Evolutionary conservation across 92 coral and sea anemone genomes (phyloP), one percentile per base, ranked within the genome.

Genomic region (Bergia sp.): DNA sequence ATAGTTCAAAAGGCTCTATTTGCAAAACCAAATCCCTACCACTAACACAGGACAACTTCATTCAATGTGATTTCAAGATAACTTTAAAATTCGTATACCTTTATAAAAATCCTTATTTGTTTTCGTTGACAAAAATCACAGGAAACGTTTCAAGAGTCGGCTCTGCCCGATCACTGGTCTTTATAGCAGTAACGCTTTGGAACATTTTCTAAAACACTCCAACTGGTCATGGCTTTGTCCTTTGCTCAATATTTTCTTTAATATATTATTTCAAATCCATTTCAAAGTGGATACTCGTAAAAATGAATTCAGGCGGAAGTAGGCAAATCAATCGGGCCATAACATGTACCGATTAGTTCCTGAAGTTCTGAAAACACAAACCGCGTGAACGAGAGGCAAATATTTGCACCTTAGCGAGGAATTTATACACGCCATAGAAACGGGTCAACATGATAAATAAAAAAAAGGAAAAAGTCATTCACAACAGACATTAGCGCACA

Each of bases 401-500:
- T 69, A 71, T 47, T 36, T 71, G 23, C 44, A 84, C 77, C 44
- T 29, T 38, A 49, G 87, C 61, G 75, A 71, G 79, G 79, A 71
- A 84, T 84, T 23, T 71, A 71, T 71, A 82, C 64, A 12, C 47
- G 66, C 65, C 79, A 84, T 69, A 84, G 66, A 84, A 45, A 84
- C 77, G 87, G 20, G 73, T 84, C 87, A 69, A 84, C 79, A 69
- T 15, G 38, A 71, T 55, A 45, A 69, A 84, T 84, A 69, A 84
- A 67, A 66, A 84, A 47, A 65, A 39, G 65, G 79, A 84, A 44
- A 83, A 84, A 84, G 78, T 84, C 79, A 69, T 69, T 84, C 86
- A 66, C 55, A 84, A 69, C 79, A 29, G 45, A 71, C 5, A 84
- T 44, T 71, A 84, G 78, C 45, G 29, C 57, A 5, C 72, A 49